Evolutionary conservation across 2,888 invertebrate species (phyloP), one percentile per base, ranked within the genome.

Genomic region (Timandra comae): DNA sequence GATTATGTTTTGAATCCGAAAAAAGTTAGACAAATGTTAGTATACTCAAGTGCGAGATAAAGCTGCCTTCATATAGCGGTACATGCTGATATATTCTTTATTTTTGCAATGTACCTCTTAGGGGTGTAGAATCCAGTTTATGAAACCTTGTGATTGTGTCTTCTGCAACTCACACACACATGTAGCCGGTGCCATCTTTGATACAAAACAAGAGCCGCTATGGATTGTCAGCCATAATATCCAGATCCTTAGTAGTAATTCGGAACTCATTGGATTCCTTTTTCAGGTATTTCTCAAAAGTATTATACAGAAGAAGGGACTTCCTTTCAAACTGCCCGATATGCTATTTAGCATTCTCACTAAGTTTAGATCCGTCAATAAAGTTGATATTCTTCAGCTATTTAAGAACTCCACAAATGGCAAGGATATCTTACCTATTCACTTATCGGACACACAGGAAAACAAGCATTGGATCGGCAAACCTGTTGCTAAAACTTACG

Each of bases 211-310:
- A n/a, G n/a, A n/a, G n/a, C n/a, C n/a, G n/a, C n/a, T n/a, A n/a
- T n/a, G n/a, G n/a, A n/a, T n/a, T n/a, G n/a, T n/a, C n/a, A n/a
- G n/a, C n/a, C n/a, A n/a, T n/a, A n/a, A n/a, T n/a, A n/a, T n/a
- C n/a, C n/a, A n/a, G n/a, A n/a, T n/a, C n/a, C n/a, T n/a, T n/a
- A n/a, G n/a, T n/a, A n/a, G n/a, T n/a, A n/a, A n/a, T n/a, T n/a
- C n/a, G n/a, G n/a, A n/a, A n/a, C n/a, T n/a, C n/a, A n/a, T n/a
- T n/a, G n/a, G n/a, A n/a, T n/a, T n/a, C n/a, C n/a, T 5, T 9
- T 61, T 63, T n/a, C 61, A 86, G 86, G 71, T 86, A 80, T 43
- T 86, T 86, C 42, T 78, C 78, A 1, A 79, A 76, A 32, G 46
- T 63, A 3, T 64, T 63, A 32, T 55, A 70, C 8, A 63, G 84